Percentiles rank a stretch among this genome's conserved stretches.
Conservation (phyloP, 2,113 vertebrate genomes). For the Nycticorax nycticorax region DNA sequence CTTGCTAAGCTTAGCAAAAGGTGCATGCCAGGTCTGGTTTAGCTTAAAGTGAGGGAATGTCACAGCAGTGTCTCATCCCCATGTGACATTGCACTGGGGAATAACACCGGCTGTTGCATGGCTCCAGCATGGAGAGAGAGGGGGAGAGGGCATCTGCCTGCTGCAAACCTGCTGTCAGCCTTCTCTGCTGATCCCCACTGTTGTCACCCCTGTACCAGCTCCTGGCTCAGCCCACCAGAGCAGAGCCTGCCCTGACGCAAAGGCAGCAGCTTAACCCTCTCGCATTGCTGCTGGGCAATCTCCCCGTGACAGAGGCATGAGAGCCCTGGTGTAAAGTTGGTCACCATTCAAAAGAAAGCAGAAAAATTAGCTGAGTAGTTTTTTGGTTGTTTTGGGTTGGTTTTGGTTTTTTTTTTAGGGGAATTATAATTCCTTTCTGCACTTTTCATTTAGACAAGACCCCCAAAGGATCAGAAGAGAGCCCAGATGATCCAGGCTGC, state of each 20-base stretch:
- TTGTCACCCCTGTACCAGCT: background rate
- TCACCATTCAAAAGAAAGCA: background rate
- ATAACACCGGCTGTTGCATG: rapidly evolving
- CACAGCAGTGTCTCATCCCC: background rate
- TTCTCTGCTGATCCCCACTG: background rate
- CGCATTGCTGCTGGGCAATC: background rate
- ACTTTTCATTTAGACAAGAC: background rate
- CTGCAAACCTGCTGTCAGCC: background rate
- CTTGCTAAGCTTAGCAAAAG: background rate
- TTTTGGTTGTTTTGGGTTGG: too few relatives aligned
- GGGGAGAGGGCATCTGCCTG: background rate
- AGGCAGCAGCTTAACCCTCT: background rate
- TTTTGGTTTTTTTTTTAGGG: background rate
- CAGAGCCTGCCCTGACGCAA: background rate
- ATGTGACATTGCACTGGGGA: background rate
- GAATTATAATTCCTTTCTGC: background rate
- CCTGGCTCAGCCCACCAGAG: background rate
- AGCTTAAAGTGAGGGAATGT: background rate
- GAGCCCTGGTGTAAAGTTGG: background rate
- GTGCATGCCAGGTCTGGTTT: background rate
- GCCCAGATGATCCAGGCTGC: background rate
- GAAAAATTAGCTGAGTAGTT: background rate
- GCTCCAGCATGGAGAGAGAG: background rate
- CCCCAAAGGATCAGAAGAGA: background rate
- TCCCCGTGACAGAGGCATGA: background rate